Percentiles rank a stretch among this genome's conserved stretches.
Evolutionary conservation across 2,113 vertebrate genomes (phyloP).

Genomic region (Xiphophorus hellerii): DNA sequence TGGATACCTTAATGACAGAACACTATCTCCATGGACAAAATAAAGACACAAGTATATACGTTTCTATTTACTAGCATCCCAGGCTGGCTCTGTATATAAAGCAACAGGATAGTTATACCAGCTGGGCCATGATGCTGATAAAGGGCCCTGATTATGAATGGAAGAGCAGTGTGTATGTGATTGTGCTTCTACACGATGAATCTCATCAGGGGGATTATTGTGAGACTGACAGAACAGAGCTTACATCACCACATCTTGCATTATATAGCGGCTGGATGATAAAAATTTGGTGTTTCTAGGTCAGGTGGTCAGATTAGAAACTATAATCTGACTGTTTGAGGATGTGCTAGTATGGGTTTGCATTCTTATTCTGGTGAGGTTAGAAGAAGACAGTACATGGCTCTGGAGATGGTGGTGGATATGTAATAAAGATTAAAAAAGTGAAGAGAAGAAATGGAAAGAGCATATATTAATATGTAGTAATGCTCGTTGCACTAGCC

Average conservation of each 20-base stretch:
- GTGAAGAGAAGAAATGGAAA: background rate
- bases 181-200: conserved; percentile 33
- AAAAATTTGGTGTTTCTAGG: conserved; percentile 62
- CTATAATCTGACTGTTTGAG: conserved; percentile 53
- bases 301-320: conserved; percentile 70
- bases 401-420: conserved; percentile 17
- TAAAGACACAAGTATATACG: background rate
- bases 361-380: conserved; percentile 53
- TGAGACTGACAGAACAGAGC: conserved; percentile 3
- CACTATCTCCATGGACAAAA: conserved; percentile 3
- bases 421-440: background rate
- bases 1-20: conserved; percentile 9
- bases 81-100: background rate
- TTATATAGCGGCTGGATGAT: conserved; percentile 32
- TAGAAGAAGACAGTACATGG: conserved; percentile 45
- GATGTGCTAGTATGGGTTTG: conserved; percentile 22
- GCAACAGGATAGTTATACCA: conserved; percentile 32
- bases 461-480: conserved; percentile 18
- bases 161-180: conserved; percentile 30
- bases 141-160: conserved; percentile 19
- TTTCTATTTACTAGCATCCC: conserved; percentile 5
- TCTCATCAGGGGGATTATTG: conserved; percentile 36
- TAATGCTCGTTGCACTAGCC: background rate
- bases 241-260: conserved; percentile 55
- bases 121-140: conserved; percentile 20